Evolutionary conservation across 2,113 vertebrate species (phyloP), one percentile per base, ranked within the genome.

Genomic region (Anguilla rostrata): DNA sequence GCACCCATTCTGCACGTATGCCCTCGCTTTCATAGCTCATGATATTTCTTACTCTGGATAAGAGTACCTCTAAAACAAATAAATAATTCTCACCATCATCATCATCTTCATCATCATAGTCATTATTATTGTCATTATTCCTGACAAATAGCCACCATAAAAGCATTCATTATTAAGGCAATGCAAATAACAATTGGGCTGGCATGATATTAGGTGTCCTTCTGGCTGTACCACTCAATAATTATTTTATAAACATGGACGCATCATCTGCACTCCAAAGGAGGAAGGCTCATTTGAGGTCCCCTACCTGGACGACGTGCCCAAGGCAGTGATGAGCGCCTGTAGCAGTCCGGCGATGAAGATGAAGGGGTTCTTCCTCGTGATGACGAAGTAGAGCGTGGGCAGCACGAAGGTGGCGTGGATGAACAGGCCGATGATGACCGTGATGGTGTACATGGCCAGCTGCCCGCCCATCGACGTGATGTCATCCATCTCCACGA

Each of bases 401-500:
- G 98, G 98, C 86, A 99, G 92, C 78, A 99, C 95, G 0, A 97
- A 82, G 2, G 97, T 86, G 46, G 96, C 97, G 0, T 99, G 98
- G 87, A 99, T 95, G 53, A 97, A 93, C 78, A 99, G 94, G 53
- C 98, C 98, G 26, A 96, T 92, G 0, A 98, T 97, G 87, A 99
- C 98, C 0, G 98, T 98, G 89, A 99, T 92, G 0, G 98, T 99
- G 93, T 99, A 99, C 97, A 99, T 98, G 81, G 96, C 98, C 91
- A 99, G 95, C 93, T 99, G 98, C 34, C 98, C 96, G 1, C 98
- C 98, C 95, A 99, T 97, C 66, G 95, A 89, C 0, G 96, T 91
- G 56, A 99, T 93, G 90, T 99, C 98, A 8, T 99, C 97, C 98
- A 99, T 99, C 94, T 99, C 98, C 90, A 99, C 93, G n/a, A 99